A percentile compares a stretch with the other conserved stretches of the same genome.
Evolutionary conservation across 2,113 vertebrate species (phyloP).

Genomic region (Thermophis baileyi): DNA sequence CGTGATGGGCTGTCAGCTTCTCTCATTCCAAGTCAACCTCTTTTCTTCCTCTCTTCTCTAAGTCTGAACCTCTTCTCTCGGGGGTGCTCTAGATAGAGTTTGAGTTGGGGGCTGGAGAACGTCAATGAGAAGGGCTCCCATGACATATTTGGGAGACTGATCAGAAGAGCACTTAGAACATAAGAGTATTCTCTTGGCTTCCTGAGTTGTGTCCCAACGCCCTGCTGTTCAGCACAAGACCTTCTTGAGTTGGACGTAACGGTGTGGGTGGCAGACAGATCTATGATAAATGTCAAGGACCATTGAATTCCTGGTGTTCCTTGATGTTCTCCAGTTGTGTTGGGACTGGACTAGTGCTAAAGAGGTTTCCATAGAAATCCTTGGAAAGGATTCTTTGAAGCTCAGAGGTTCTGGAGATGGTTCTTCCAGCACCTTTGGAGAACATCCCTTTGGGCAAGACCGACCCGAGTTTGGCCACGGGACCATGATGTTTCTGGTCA

Average conservation of each 20-base stretch:
- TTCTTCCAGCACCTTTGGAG: too few relatives aligned
- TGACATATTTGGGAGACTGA: too few relatives aligned
- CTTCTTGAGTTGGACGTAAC: not conserved
- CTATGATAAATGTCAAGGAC: not conserved
- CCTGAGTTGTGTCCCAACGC: not conserved
- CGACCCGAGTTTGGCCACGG: too few relatives aligned
- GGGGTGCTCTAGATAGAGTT: not conserved
- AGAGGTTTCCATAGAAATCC: too few relatives aligned
- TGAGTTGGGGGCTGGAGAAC: not conserved
- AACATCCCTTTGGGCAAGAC: too few relatives aligned
- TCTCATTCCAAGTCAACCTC: not conserved
- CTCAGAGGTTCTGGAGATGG: too few relatives aligned
- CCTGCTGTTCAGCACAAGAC: not conserved
- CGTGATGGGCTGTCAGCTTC: not conserved
- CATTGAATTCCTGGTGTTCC: too few relatives aligned
- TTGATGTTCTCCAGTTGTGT: not conserved
- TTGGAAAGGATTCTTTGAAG: too few relatives aligned
- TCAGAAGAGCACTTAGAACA: not conserved
- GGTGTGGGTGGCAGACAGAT: too few relatives aligned
- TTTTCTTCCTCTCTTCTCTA: not conserved
- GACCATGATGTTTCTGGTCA: too few relatives aligned
- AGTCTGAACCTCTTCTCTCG: not conserved
- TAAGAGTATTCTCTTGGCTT: not conserved
- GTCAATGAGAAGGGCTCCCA: too few relatives aligned
- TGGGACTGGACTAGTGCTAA: not conserved